Conservation (phyloP, 2,888 invertebrate species). For the Conops quadrifasciatus region DNA sequence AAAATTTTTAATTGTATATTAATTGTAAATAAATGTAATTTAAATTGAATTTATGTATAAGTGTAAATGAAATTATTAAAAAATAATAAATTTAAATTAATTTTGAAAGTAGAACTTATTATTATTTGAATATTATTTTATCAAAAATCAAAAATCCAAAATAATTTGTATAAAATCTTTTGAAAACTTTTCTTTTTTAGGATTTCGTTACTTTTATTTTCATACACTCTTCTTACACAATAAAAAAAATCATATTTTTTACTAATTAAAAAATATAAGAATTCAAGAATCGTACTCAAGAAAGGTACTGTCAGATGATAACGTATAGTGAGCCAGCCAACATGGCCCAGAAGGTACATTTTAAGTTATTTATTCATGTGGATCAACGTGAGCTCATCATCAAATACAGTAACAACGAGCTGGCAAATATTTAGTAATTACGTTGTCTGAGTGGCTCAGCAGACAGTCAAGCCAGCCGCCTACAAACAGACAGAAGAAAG, state of each 20-base stretch:
- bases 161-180: no score
- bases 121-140: no score
- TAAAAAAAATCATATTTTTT: no score
- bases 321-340: background rate
- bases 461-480: conserved; percentile 33
- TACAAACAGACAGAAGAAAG: background rate
- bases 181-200: no score
- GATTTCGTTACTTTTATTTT: background rate
- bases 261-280: no score
- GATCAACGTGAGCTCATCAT: conserved; percentile 13
- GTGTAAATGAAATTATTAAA: no score
- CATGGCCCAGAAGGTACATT: background rate
- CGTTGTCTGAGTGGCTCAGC: conserved; percentile 58
- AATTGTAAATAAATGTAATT: no score
- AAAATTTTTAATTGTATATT: no score
- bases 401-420: conserved; percentile 15
- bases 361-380: background rate
- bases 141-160: no score
- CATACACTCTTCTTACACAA: background rate
- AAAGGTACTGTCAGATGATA: background rate
- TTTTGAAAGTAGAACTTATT: no score
- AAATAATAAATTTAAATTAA: no score
- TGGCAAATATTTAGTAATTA: conserved; percentile 49
- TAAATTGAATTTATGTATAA: no score
- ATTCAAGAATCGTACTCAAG: background rate